Base-by-base conservation (phyloP, 2,888 invertebrate genomes). In the Cheiracanthium punctorium region DNA sequence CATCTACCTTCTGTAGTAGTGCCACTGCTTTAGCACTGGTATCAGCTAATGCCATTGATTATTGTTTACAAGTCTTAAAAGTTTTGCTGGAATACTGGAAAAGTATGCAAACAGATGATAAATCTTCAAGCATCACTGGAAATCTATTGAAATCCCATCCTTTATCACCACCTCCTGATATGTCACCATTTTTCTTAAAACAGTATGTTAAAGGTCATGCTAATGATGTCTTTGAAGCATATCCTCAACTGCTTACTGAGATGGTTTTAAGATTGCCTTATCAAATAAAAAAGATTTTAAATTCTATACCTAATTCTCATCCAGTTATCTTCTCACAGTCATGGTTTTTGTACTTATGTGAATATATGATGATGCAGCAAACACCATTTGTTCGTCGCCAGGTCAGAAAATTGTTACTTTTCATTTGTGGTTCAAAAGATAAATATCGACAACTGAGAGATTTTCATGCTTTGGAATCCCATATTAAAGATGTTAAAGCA, bases 351-450 rank as follows among this genome's bases (percentile, higher is more conserved):
- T 94, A 95, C 79, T 93, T 98, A 2, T 97, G 97, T 92, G 97
- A 97, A 91, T 97, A 97, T 91, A 96, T 97, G 96, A 97, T 98
- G 96, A 95, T 96, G 73, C 95, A 95, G 89, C 96, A 96, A 91
- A 96, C 97, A n/a, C 96, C 98, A 10, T 95, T 95, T 90, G 95
- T 96, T 0, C 94, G 94, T 86, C 94, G 98, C 89, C 98, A 98
- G 94, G 93, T 93, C 0, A 94, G 98, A 77, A 98, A 98, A 92
- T 93, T 99, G 24, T 92, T 99, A 24, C 93, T 98, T 89, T 95
- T 97, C 90, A 95, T 98, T 89, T 98, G 98, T 91, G 98, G 98
- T 29, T 97, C 96, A 80, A 97, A 98, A 91, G 98, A 99, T 90
- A 96, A 97, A 79, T 99, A 99, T 93, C 94, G 98, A 0, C 96